Conservation (phyloP, 2,113 vertebrate species). For the Oryzias javanicus region DNA sequence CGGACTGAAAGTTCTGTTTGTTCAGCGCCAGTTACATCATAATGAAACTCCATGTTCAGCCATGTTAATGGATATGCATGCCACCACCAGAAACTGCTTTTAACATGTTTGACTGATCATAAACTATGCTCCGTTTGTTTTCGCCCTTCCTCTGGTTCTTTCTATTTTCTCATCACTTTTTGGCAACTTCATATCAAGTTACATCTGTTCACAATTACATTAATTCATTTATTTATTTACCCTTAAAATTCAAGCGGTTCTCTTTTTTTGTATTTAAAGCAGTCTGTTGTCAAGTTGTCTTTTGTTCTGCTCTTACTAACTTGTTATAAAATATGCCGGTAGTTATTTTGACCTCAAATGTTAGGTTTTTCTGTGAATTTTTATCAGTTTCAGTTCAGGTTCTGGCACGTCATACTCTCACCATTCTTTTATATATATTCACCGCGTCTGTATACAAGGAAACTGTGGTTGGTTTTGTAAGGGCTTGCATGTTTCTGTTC, state of each 20-base stretch:
- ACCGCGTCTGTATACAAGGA: neutral
- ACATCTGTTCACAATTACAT: neutral
- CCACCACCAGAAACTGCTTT: neutral
- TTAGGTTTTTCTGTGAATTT: neutral
- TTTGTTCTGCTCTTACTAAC: neutral
- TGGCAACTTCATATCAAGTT: neutral
- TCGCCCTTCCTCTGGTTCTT: neutral
- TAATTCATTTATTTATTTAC: neutral
- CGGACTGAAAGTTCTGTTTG: neutral
- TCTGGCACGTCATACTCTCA: neutral
- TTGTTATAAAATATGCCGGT: neutral
- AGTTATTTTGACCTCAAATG: neutral
- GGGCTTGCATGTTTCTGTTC: neutral
- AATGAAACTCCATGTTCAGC: neutral
- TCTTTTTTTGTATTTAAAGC: neutral
- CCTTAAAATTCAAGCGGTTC: neutral
- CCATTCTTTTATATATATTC: neutral
- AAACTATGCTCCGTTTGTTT: neutral
- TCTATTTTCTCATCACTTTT: neutral
- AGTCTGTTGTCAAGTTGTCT: neutral
- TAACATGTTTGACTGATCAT: neutral
- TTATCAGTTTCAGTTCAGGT: constrained; percentile 5
- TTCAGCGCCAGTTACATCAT: neutral
- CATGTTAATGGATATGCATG: neutral
- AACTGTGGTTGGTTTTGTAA: neutral